Evolutionary conservation across 2,888 invertebrate species (phyloP), one percentile per base, ranked within the genome.

Genomic region (Escarpia spicata): DNA sequence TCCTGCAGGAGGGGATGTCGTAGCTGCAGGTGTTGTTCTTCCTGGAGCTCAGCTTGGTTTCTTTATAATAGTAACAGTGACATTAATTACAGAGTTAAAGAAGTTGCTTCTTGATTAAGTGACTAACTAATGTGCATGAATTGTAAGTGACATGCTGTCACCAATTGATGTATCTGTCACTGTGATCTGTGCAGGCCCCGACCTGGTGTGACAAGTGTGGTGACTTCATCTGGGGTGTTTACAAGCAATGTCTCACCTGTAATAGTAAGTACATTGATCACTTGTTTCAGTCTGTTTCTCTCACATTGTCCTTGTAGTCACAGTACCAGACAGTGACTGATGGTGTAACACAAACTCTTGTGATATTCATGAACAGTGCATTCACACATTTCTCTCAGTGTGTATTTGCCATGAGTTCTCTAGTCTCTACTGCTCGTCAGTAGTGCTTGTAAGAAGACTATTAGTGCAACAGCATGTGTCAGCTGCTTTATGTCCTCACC

Each of bases 201-300:
- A 97, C 97, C 0, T 97, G 97, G 97, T 97, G 97, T 95, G 97
- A 97, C 94, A 96, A 97, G 92, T 97, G 97, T 95, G 97, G 97
- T 8, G 97, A 97, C 94, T 97, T 97, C 94, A 97, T 97, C 92
- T 97, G 97, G 97, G 96, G 97, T 91, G 95, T 97, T 58, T 96
- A 95, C 94, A 96, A 96, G 93, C 96, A 97, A 94, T 97, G 96
- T 93, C 95, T 96, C 93, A 95, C 96, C 93, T 97, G 97, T 94
- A 94, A 95, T 94, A 95, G 97, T 97, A 95, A 96, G 96, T 96
- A 93, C 19, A 75, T 6, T 75, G 26, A 19, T 75, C 75, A 75
- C 75, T 26, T 75, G 60, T 75, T 0, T 75, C 75, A 26, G 75
- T 75, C 75, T 75, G 26, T 26, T 75, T 75, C 26, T 26, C 3